These are phyloP conservation scores for Acrocephalus kingi DNA, from an alignment of 2,113 vertebrate species.

Conservation along the genomic window DNA sequence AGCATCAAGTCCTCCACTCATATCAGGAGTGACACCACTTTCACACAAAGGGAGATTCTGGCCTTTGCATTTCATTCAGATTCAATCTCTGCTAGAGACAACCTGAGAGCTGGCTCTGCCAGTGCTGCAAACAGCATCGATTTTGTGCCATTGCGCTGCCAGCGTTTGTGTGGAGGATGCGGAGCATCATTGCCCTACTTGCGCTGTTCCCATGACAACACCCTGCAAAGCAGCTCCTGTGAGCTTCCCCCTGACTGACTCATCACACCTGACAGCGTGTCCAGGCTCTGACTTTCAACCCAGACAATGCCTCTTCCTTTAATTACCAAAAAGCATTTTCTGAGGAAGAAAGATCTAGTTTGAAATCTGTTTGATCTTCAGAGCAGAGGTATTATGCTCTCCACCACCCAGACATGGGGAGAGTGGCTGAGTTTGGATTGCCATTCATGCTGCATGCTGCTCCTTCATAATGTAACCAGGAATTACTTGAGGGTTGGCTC, in stretches of 20 bases:
- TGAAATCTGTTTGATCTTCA: background rate
- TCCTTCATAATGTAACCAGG: background rate
- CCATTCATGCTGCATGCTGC: background rate
- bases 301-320: background rate
- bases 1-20: background rate
- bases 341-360: background rate
- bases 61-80: background rate
- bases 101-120: background rate
- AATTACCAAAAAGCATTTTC: background rate
- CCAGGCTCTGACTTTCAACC: background rate
- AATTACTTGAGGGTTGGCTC: background rate
- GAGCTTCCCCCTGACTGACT: background rate
- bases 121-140: background rate
- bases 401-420: background rate
- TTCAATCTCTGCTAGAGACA: background rate
- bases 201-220: slow-evolving; percentile 68
- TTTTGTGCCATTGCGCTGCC: background rate
- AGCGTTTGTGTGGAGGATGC: background rate
- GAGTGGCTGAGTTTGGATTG: background rate
- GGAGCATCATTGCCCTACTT: slow-evolving; percentile 28
- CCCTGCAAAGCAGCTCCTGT: background rate
- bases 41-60: background rate
- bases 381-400: background rate
- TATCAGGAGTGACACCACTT: background rate
- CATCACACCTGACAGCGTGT: background rate